Evolutionary conservation across 2,888 invertebrate species (phyloP), one percentile per base, ranked within the genome.

Genomic region (Heliconius hortense): DNA sequence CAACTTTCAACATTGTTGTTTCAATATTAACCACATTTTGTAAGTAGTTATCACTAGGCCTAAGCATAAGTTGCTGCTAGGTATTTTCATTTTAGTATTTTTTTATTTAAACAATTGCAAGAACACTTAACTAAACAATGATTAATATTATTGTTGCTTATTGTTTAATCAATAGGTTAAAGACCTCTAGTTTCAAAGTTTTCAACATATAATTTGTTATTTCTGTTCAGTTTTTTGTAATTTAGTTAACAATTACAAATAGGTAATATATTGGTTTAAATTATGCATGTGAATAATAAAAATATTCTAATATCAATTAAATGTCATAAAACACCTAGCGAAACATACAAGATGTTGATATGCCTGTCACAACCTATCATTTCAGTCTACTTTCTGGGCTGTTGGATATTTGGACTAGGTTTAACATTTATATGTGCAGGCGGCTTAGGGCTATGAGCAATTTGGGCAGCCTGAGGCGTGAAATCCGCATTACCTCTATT

Each of bases 401-500:
- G 98, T 84, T 98, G 98, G 85, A 98, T 98, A 81, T 96, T 94
- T 66, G 94, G 94, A 76, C 95, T 95, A 26, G 96, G 96, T 83
- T 96, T 96, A 78, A 91, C 88, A 76, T 95, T 94, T 81, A 96
- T 93, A 73, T 94, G 86, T 84, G 94, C 95, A 74, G 98, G 97
- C 69, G 96, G 95, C 86, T 97, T 96, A 73, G 96, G 97, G 93
- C 97, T 95, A 89, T 98, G 96, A 86, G 98, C 96, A 89, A 97
- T 89, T 86, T 98, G 97, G 1, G 98, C 97, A 0, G 98, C 98
- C 85, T 98, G 97, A 0, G 97, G 96, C 31, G 98, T 97, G 87
- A 98, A 98, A 89, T 98, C 98, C 11, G 96, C 97, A 83, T 98
- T 96, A 53, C 97, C 97, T 88, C 96, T 96, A 21, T 96, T 96